Evolutionary conservation across 2,888 invertebrate species (phyloP).

Genomic region (Leptopilina myrica): DNA sequence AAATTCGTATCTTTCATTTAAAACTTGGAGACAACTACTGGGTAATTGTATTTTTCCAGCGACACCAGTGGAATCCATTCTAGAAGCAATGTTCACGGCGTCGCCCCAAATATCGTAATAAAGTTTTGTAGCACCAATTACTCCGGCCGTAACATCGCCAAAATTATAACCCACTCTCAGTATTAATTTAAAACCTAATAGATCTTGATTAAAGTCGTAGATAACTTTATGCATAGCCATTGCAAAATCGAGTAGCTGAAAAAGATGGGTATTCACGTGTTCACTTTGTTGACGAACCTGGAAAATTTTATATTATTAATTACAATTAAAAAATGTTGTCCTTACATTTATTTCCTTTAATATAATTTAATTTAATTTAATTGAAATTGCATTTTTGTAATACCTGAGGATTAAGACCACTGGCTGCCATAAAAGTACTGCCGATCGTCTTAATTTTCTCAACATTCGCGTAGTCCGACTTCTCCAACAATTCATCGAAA

Average conservation of each 20-base stretch:
- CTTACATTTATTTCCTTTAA: no score
- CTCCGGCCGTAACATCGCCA: slow-evolving; percentile 97
- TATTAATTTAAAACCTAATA: slow-evolving; percentile 93
- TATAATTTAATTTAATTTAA: no score
- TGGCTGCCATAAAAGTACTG: slow-evolving; percentile 98
- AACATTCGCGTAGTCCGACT: slow-evolving; percentile 89
- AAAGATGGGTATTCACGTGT: slow-evolving; percentile 87
- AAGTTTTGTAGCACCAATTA: slow-evolving; percentile 96
- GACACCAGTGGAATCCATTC: slow-evolving; percentile 98
- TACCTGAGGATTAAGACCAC: slow-evolving; percentile 90
- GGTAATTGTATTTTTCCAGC: slow-evolving; percentile 90
- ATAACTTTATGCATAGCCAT: slow-evolving; percentile 93
- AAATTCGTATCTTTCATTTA: slow-evolving; percentile 88
- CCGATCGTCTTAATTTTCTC: slow-evolving; percentile 99
- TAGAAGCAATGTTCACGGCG: slow-evolving; percentile 96
- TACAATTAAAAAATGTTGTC: slow-evolving; percentile 48
- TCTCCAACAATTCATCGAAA: slow-evolving; percentile 93
- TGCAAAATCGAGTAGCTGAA: slow-evolving; percentile 94
- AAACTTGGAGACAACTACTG: slow-evolving; percentile 84
- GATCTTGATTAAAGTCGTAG: slow-evolving; percentile 91
- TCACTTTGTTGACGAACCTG: slow-evolving; percentile 83
- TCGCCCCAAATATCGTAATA: slow-evolving; percentile 99
- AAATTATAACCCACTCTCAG: slow-evolving; percentile 93
- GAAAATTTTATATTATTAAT: slow-evolving; percentile 80
- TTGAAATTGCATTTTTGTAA: no score